Conservation (phyloP, 2,113 vertebrate genomes). For the Lophura nycthemera region DNA sequence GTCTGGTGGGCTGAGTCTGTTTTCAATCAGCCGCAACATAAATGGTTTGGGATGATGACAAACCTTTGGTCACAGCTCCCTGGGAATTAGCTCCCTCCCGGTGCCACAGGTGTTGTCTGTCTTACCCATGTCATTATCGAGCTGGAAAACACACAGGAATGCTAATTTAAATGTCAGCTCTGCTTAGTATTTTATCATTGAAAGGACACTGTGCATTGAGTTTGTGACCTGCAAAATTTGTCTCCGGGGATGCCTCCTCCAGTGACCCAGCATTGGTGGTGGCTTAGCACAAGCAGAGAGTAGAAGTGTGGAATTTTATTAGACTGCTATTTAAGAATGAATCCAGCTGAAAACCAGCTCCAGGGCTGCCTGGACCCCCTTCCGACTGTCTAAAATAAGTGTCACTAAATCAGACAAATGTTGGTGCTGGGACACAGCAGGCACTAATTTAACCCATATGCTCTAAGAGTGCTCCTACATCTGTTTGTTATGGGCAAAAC, state of each 20-base stretch:
- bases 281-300: neutral
- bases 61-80: neutral
- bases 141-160: constrained; percentile 36
- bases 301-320: constrained; percentile 35
- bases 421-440: constrained; percentile 53
- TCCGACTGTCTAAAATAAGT: constrained; percentile 52
- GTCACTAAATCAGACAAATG: constrained; percentile 67
- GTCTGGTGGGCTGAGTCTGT: neutral
- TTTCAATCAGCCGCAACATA: constrained; percentile 15
- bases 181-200: constrained; percentile 36
- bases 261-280: neutral
- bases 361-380: constrained; percentile 45
- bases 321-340: constrained; percentile 42
- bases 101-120: constrained; percentile 43
- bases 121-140: constrained; percentile 43
- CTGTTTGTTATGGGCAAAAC: constrained; percentile 55
- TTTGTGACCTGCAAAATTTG: constrained; percentile 3
- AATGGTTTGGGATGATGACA: constrained; percentile 36
- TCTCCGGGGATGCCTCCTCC: neutral
- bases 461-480: constrained; percentile 52
- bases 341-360: constrained; percentile 54
- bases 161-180: constrained; percentile 67
- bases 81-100: neutral
- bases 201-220: constrained; percentile 28
- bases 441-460: constrained; percentile 74